These are phyloP conservation scores for Drosophila yooni DNA, from an alignment of 2,888 invertebrate species.

Conservation along the genomic window DNA sequence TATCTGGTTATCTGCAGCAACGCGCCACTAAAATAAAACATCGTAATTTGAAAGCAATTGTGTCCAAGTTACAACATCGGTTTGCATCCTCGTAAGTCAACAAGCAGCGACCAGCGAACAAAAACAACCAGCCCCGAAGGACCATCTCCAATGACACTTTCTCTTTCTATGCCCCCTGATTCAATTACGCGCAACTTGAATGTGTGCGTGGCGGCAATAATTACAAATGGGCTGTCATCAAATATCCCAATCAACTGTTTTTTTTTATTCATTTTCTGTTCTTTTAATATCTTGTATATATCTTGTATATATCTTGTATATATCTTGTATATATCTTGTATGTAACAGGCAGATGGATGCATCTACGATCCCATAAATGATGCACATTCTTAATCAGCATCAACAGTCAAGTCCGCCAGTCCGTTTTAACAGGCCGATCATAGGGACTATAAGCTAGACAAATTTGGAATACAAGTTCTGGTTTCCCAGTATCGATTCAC, in stretches of 20 bases:
- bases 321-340: background rate
- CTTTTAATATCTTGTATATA: background rate
- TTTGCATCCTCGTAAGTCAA: constrained; percentile 15
- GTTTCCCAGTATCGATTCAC: background rate
- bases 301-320: no score
- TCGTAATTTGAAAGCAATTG: background rate
- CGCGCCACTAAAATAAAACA: background rate
- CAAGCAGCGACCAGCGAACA: background rate
- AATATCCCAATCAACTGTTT: constrained; percentile 2
- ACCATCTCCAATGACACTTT: background rate
- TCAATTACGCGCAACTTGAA: constrained; percentile 10
- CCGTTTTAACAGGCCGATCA: background rate
- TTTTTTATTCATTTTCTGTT: background rate
- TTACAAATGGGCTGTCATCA: constrained; percentile 34
- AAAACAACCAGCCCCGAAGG: background rate
- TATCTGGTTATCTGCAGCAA: background rate
- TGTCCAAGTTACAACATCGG: constrained; percentile 7
- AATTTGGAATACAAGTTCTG: no score
- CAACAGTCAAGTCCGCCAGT: background rate
- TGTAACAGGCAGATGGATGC: background rate
- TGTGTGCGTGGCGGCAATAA: constrained; percentile 23
- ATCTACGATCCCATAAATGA: background rate
- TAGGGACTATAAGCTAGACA: no score
- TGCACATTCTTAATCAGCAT: background rate
- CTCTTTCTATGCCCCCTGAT: background rate